phyloP scores from a whole-genome alignment of 2,113 vertebrate genomes.

The Crocuta crocuta region DNA sequence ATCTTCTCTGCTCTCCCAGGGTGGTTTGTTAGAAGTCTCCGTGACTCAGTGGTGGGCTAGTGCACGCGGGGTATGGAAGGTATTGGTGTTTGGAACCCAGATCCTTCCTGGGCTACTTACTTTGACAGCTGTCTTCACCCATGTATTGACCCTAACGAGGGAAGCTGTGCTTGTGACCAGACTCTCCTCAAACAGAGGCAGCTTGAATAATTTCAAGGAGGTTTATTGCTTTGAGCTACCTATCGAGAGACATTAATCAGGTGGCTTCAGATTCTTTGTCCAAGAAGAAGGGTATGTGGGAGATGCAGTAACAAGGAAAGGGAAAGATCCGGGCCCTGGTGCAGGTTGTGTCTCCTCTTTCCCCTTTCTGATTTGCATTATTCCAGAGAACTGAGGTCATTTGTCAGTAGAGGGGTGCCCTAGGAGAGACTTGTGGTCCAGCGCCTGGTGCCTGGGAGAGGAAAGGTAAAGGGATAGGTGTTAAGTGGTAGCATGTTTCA shows the following conservation, averaged over 20 bases:
- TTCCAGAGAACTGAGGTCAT: not conserved
- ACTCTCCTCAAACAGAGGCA: not conserved
- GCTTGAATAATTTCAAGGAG: not conserved
- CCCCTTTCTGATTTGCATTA: not conserved
- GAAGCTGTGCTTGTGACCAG: not conserved
- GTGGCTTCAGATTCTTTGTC: not conserved
- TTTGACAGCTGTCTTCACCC: not conserved
- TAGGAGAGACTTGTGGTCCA: not conserved
- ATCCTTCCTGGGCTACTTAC: not conserved
- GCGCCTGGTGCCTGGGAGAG: not conserved
- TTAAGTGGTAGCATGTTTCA: not conserved
- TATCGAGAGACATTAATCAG: not conserved
- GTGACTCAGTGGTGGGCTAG: too few species aligned
- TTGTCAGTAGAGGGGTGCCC: not conserved
- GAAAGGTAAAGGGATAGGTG: not conserved
- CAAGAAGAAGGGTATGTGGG: not conserved
- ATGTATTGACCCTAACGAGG: not conserved
- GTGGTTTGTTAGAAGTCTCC: not conserved
- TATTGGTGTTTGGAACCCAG: not conserved
- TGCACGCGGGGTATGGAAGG: not conserved
- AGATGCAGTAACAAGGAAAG: not conserved
- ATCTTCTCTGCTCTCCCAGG: not conserved
- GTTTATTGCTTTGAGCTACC: not conserved
- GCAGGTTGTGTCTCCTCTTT: not conserved
- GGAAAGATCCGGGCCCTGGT: not conserved